Evolutionary conservation across 92 coral and sea anemone genomes (phyloP).

Genomic region (Paragorgia papillata): DNA sequence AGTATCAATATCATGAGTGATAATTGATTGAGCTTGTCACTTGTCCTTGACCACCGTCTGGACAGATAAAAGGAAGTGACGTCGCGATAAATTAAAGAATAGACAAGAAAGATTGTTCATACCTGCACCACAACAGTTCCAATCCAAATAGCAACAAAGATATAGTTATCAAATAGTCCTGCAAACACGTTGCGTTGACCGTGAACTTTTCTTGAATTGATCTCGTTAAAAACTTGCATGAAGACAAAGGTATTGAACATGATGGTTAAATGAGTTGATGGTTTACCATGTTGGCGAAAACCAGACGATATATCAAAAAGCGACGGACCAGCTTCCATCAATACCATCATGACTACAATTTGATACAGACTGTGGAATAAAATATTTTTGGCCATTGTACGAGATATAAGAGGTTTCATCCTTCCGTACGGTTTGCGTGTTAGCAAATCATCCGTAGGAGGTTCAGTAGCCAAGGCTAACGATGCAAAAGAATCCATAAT

Average conservation of each 20-base stretch:
- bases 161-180: conserved; percentile 79
- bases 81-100: no score
- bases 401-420: conserved; percentile 91
- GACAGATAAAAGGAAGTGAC: no score
- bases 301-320: conserved; percentile 89
- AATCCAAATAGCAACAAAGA: conserved; percentile 82
- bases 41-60: no score
- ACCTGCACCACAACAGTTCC: conserved; percentile 92
- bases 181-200: conserved; percentile 92
- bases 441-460: conserved; percentile 94
- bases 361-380: conserved; percentile 91
- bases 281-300: conserved; percentile 75
- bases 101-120: conserved; percentile 1
- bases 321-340: conserved; percentile 74
- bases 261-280: conserved; percentile 84
- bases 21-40: no score
- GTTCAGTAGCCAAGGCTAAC: conserved; percentile 93
- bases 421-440: conserved; percentile 96
- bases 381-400: conserved; percentile 92
- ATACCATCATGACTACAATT: conserved; percentile 77
- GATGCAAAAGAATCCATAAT: conserved; percentile 99
- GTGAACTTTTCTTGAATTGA: conserved; percentile 94
- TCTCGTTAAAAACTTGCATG: conserved; percentile 97
- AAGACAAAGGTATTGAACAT: conserved; percentile 96
- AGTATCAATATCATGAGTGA: no score